Evolutionary conservation across 2,888 invertebrate genomes (phyloP).

Genomic region (Napeogenes sylphis): DNA sequence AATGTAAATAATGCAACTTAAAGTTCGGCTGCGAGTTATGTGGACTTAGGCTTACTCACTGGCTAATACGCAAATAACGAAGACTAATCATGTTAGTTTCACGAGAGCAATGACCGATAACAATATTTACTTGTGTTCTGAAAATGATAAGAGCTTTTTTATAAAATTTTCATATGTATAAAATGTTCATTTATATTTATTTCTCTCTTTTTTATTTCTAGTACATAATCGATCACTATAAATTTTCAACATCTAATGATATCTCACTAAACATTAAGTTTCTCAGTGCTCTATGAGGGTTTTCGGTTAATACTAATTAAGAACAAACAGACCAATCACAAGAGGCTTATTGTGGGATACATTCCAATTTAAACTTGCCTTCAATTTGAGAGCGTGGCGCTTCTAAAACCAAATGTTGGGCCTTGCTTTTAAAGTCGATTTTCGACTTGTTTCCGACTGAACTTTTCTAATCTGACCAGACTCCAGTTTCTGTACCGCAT

Average conservation of each 20-base stretch:
- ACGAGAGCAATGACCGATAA: neutral
- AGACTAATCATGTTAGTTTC: neutral
- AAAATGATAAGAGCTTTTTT: neutral
- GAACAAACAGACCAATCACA: slow-evolving; percentile 75
- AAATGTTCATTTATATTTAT: neutral
- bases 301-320: slow-evolving; percentile 76
- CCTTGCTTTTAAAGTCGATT: slow-evolving; percentile 74
- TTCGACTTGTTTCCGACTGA: slow-evolving; percentile 67
- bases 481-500: slow-evolving; percentile 66
- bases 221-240: slow-evolving; percentile 7
- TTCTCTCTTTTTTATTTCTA: neutral
- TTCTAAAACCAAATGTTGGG: slow-evolving; percentile 75
- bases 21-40: neutral
- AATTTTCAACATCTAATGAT: slow-evolving; percentile 35
- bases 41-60: neutral
- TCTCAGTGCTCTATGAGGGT: slow-evolving; percentile 50
- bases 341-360: slow-evolving; percentile 76
- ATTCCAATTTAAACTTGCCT: slow-evolving; percentile 77
- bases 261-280: slow-evolving; percentile 44
- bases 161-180: neutral
- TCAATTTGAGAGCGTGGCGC: slow-evolving; percentile 63
- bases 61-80: slow-evolving; percentile 7
- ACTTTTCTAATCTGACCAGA: slow-evolving; percentile 77
- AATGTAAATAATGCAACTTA: neutral
- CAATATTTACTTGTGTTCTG: neutral